Evolutionary conservation across 2,113 vertebrate genomes (phyloP).

Genomic region (Megaptera novaeangliae): DNA sequence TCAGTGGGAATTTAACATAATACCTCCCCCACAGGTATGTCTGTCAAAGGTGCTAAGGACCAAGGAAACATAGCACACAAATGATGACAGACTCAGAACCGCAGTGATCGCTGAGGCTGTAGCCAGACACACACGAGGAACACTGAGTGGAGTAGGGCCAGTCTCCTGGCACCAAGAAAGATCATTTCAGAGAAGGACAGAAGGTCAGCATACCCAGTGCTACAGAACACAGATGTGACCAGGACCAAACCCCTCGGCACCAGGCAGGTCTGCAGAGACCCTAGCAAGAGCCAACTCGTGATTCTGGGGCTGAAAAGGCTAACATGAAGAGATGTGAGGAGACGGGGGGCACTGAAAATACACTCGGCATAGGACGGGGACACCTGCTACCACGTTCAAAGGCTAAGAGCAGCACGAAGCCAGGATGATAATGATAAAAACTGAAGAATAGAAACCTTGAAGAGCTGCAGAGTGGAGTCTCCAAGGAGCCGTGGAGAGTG

Average conservation of each 20-base stretch:
- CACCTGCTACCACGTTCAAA: background rate
- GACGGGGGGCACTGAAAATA: background rate
- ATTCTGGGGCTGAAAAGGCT: background rate
- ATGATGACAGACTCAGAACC: background rate
- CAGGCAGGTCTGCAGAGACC: background rate
- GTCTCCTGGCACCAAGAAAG: conserved; percentile 24
- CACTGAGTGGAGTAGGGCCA: background rate
- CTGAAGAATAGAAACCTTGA: background rate
- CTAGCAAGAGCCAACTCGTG: background rate
- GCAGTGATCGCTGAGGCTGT: background rate
- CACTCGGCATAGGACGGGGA: background rate
- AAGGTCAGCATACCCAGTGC: background rate
- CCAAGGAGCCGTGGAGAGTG: background rate
- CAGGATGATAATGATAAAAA: background rate
- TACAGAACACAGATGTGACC: background rate
- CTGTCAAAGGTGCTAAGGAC: background rate
- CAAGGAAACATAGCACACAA: background rate
- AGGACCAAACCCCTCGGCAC: background rate
- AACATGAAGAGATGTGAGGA: background rate
- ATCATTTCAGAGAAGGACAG: background rate
- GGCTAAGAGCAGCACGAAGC: background rate
- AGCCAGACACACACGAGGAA: background rate
- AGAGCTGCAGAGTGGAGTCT: background rate
- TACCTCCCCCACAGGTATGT: background rate
- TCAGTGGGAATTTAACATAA: background rate